Base-by-base conservation (phyloP, 2,113 vertebrate genomes). In the Cepphus grylle region DNA sequence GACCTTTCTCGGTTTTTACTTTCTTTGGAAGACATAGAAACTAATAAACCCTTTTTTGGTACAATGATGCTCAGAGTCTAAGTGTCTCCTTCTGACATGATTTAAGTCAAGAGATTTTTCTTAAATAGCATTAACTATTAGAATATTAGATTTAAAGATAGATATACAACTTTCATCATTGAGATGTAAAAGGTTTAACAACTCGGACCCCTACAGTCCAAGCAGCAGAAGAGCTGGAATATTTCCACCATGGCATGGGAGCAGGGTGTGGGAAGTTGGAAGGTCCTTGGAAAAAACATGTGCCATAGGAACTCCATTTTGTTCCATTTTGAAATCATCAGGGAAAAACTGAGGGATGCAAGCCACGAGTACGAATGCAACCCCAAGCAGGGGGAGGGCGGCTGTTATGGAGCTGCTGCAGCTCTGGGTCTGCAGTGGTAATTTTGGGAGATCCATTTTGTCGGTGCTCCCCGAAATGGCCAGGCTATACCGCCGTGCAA, bases 21-120 rank as follows among this genome's bases (percentile, higher is more conserved):
- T 97, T 94, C 72, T 84, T 95, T 95, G 93, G 94, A 93, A 96
- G 81, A 88, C 95, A 88, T 16, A 87, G 43, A 91, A 96, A 70
- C 30, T 70, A 72, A 63, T 49, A 90, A 73, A 36, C 45, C 34
- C 16, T 50, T 71, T 94, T 59, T 90, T 45, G 91, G 87, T 94
- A 65, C 38, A 93, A 50, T 56, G 97, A 93, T 71, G 74, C 66
- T 86, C 55, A 81, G 66, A 69, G 72, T 82, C 62, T 82, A 86
- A 69, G 63, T 80, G 81, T 94, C 91, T 93, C 45, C 15, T 93
- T 71, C 78, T 87, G 67, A 58, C 26, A 5, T 4, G 8, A 90
- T 56, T 74, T 62, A 81, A 90, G 22, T 62, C 52, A 88, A 85
- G 89, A 97, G 65, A 89, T 85, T 91, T 94, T 97, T 91, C 32